These are phyloP conservation scores for Tragelaphus scriptus DNA, from an alignment of 2,113 vertebrate species.

Conservation along the genomic window DNA sequence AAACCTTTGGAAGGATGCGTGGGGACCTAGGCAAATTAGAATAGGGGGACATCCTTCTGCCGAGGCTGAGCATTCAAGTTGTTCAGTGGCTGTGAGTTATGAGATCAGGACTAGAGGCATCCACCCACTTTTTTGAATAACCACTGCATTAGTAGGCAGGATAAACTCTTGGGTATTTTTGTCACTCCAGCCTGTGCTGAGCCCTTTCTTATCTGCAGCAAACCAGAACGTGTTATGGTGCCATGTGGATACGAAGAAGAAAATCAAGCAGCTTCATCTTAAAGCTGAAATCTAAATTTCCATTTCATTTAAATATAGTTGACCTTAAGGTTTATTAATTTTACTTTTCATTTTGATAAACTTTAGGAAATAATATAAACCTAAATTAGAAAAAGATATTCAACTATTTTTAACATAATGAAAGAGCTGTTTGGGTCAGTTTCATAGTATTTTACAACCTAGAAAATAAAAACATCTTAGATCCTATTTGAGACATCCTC, in stretches of 20 bases:
- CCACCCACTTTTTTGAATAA: neutral
- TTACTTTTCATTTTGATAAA: constrained; percentile 14
- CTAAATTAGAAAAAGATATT: neutral
- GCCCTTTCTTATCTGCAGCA: neutral
- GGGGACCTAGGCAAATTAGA: neutral
- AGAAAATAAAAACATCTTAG: constrained; percentile 18
- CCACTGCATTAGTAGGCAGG: neutral
- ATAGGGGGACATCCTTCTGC: too few species aligned
- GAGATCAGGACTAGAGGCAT: neutral
- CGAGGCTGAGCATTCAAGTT: neutral
- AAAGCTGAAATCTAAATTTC: constrained; percentile 13
- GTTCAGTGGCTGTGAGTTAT: neutral
- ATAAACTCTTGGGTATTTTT: neutral
- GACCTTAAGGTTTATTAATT: neutral
- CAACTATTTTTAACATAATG: constrained; percentile 17
- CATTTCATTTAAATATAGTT: constrained; percentile 33
- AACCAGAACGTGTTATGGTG: neutral
- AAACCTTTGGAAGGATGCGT: neutral
- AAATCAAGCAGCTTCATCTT: neutral
- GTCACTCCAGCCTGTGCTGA: neutral
- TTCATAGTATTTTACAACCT: neutral
- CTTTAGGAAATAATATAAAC: neutral
- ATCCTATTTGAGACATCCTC: neutral
- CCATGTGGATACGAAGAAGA: neutral
- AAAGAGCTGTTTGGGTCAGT: neutral